Evolutionary conservation across 2,797 vertebrate species (phyloP), one percentile per base, ranked within the genome.

Genomic region (Rhinella marina): DNA sequence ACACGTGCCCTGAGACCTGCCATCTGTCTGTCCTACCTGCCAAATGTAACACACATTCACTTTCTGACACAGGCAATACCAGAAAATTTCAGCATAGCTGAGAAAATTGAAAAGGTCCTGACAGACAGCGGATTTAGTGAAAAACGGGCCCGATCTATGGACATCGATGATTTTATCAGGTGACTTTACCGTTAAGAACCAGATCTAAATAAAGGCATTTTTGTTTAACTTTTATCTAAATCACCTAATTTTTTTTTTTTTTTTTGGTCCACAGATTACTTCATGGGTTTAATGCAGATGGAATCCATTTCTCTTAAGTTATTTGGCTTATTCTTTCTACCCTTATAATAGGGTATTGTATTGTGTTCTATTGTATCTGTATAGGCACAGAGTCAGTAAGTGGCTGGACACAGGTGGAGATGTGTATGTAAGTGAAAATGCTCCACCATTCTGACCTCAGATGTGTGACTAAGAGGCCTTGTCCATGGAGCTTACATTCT

Each of bases 151-250:
- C 93, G 98, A 59, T 94, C 97, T 82, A 99, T 99, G 98, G 98
- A 99, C 92, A 98, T 98, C 32, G 98, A 99, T 91, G 98, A 99
- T 91, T 99, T 99, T 91, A 98, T 99, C 94, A 95, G 97, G 98
- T 99, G 96, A 95, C 92, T 91, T 57, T 17, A 6, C 19, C 16
- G 54, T 13, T 3, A 23, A 52, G 3, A 52, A n/a, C 0, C 25
- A 25, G 50, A n/a, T 25, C 48, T 54, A 6, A 23, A n/a, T 19
- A 54, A 54, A 16, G 2, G 9, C 7, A 41, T 41, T 27, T 56
- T 56, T 56, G 1, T 48, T 61, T 3, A 1, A 27, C 23, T 21
- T 52, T 48, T 50, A 16, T 82, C 80, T 82, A 52, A 82, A 32
- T 75, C 3, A 12, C 17, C 6, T 19, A 6, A 61, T 66, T 41